Base-by-base conservation (phyloP, 2,797 vertebrate genomes). In the Coranthus polyacanthus region DNA sequence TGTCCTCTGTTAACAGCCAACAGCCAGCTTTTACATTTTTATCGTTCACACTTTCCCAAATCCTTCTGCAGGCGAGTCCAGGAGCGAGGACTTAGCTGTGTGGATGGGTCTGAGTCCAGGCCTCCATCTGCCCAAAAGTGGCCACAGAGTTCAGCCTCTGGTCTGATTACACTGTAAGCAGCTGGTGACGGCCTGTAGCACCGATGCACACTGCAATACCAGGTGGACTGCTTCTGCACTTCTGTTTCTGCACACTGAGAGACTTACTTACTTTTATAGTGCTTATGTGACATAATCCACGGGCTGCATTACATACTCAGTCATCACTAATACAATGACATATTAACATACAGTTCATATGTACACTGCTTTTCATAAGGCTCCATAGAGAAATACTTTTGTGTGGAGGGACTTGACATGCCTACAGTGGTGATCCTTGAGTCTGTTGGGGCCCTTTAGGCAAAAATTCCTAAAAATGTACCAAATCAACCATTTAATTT, bases 91-190 rank as follows among this genome's bases (percentile, higher is more conserved):
- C 68, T 71, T 81, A 54, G 66, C 51, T 83, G 61, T 77, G 75
- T 66, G 71, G 70, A 78, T 86, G 79, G 63, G 72, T 84, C 61
- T 43, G 37, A 73, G 86, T 58, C 72, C 73, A 78, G 75, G 55
- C 61, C 42, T 87, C 85, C 83, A 89, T 92, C 87, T 92, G 85
- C 71, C 70, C 52, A 49, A 63, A 68, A 74, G 65, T 73, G 72
- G 70, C 72, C 75, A 69, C 55, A 68, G 51, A 78, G 70, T 83
- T 80, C 68, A 72, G 77, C 75, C 78, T 75, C 65, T 86, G 80
- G 85, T 89, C 67, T 89, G 79, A 86, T 87, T 82, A 78, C 68
- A 56, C 59, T 5, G 20, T 69, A 72, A 69, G 88, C 89, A 92
- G 86, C 84, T 92, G 88, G 82, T 78, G 68, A 69, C 5, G 7